Evolutionary conservation across 2,888 invertebrate genomes (phyloP).

Genomic region (Crematogaster levior): DNA sequence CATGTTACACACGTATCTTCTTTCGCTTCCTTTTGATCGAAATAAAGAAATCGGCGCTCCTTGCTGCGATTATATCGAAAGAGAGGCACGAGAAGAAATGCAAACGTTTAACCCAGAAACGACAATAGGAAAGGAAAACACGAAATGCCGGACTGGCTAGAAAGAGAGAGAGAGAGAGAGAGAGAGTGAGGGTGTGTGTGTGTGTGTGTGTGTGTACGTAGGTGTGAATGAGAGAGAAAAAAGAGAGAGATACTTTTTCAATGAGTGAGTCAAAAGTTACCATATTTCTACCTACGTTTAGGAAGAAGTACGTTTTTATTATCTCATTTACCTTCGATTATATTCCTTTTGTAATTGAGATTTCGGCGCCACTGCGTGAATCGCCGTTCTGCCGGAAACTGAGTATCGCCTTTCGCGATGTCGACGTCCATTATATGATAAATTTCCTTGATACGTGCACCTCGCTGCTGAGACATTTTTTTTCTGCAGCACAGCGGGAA

Average conservation of each 20-base stretch:
- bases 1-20: background rate
- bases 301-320: conserved; percentile 83
- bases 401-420: conserved; percentile 57
- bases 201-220: background rate
- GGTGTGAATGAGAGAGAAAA: conserved; percentile 46
- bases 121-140: conserved; percentile 74
- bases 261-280: conserved; percentile 85
- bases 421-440: background rate
- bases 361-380: conserved; percentile 82
- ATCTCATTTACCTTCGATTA: conserved; percentile 83
- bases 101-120: conserved; percentile 83
- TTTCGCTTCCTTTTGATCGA: conserved; percentile 51
- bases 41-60: conserved; percentile 47
- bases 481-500: background rate
- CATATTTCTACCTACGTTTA: conserved; percentile 84
- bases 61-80: conserved; percentile 57
- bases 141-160: conserved; percentile 55
- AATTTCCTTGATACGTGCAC: background rate
- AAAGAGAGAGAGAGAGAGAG: conserved; percentile 57
- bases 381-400: conserved; percentile 73
- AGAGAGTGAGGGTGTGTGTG: too few species aligned
- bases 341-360: conserved; percentile 84
- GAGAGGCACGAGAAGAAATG: conserved; percentile 61
- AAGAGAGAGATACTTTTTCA: conserved; percentile 81
- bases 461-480: background rate